Conservation (phyloP, 2,888 invertebrate species). For the Brassicogethes aeneus region DNA sequence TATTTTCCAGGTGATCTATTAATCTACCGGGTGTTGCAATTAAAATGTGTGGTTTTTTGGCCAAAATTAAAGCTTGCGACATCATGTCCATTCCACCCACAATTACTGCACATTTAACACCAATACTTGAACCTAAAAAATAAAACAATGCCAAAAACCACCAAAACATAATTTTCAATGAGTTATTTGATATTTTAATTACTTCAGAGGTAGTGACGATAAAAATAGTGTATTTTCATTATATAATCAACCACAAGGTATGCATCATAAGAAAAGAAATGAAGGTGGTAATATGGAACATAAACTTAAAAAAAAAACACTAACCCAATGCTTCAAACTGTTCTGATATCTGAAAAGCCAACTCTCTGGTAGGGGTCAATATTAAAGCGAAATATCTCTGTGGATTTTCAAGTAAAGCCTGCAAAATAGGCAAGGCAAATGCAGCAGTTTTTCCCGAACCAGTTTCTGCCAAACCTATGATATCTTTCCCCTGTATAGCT, state of each 20-base stretch:
- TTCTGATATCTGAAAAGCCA: constrained; percentile 97
- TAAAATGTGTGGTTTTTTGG: constrained; percentile 94
- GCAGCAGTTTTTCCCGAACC: constrained; percentile 97
- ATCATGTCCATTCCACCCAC: constrained; percentile 99
- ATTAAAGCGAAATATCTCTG: constrained; percentile 90
- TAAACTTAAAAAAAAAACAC: constrained; percentile 12
- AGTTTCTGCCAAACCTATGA: constrained; percentile 62
- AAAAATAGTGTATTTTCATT: constrained; percentile 13
- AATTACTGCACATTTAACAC: constrained; percentile 91
- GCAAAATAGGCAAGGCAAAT: constrained; percentile 93
- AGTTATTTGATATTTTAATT: not conserved
- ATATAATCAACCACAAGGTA: not conserved
- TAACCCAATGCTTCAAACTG: constrained; percentile 94
- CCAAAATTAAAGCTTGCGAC: constrained; percentile 80
- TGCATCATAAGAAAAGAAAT: constrained; percentile 4
- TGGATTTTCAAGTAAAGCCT: constrained; percentile 80
- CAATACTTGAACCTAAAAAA: constrained; percentile 68
- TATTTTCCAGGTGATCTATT: constrained; percentile 94
- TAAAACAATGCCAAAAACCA: constrained; percentile 3
- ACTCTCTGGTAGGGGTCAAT: constrained; percentile 92
- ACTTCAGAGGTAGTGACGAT: constrained; percentile 38
- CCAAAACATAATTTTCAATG: constrained; percentile 2
- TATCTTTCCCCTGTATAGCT: constrained; percentile 74
- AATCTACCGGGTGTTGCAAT: constrained; percentile 95
- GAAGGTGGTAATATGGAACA: no score